phyloP scores from a whole-genome alignment of 2,888 invertebrate species.

The Electrophaes corylata region DNA sequence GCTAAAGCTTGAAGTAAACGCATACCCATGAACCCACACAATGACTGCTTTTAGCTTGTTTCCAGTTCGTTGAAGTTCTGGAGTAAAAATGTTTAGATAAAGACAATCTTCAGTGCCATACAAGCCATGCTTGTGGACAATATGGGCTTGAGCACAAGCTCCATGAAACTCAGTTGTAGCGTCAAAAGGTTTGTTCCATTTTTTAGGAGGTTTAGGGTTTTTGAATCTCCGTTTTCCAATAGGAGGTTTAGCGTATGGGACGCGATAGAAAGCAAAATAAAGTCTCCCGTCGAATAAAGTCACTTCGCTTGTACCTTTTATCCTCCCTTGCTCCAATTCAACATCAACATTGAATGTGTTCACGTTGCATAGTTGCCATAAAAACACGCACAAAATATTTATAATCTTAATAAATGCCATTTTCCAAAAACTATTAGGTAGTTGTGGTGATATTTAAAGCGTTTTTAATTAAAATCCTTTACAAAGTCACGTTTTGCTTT shows the following conservation, averaged over 20 bases:
- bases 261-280: slow-evolving; percentile 70
- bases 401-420: slow-evolving; percentile 1
- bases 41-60: slow-evolving; percentile 57
- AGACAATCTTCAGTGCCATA: slow-evolving; percentile 86
- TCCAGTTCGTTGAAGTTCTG: slow-evolving; percentile 61
- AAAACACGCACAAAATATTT: slow-evolving; percentile 38
- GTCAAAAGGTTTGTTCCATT: slow-evolving; percentile 83
- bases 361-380: slow-evolving; percentile 37
- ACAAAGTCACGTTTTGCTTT: slow-evolving; percentile 9
- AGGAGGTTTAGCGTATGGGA: slow-evolving; percentile 72
- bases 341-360: slow-evolving; percentile 47
- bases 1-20: slow-evolving; percentile 72
- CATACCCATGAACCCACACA: slow-evolving; percentile 77
- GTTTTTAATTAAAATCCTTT: slow-evolving; percentile 21
- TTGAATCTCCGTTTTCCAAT: slow-evolving; percentile 66
- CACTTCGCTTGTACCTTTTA: slow-evolving; percentile 55
- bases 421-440: not conserved
- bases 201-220: slow-evolving; percentile 58
- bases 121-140: slow-evolving; percentile 62
- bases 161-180: slow-evolving; percentile 77
- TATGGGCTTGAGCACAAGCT: slow-evolving; percentile 86
- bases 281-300: slow-evolving; percentile 59
- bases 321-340: slow-evolving; percentile 56
- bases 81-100: slow-evolving; percentile 88
- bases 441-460: not conserved